Conservation (phyloP, 2,797 vertebrate species). For the Sus cebifrons region DNA sequence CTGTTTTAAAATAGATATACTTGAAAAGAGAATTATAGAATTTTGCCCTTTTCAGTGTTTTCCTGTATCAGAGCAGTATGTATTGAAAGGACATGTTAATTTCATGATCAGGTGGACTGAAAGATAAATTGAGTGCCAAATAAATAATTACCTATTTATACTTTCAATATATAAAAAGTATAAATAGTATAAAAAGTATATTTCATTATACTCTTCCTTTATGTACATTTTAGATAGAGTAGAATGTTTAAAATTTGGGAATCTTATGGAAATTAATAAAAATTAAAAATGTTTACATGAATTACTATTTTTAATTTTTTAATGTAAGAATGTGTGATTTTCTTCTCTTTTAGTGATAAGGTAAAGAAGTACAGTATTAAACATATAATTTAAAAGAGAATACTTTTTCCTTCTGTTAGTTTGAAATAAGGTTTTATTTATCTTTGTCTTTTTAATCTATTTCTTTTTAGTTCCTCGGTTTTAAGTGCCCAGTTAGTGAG, state of each 20-base stretch:
- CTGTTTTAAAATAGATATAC: neutral
- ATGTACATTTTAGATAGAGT: neutral
- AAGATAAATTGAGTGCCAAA: neutral
- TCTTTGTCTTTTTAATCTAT: neutral
- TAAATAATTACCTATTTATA: neutral
- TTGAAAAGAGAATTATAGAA: neutral
- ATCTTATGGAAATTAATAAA: neutral
- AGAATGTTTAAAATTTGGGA: neutral
- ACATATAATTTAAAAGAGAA: constrained; percentile 18
- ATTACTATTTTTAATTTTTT: neutral
- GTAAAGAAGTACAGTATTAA: neutral
- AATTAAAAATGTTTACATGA: constrained; percentile 11
- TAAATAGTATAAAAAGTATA: neutral
- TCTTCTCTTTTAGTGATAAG: neutral
- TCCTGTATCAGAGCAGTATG: neutral
- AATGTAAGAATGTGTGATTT: neutral
- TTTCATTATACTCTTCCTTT: neutral
- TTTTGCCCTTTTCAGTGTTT: neutral
- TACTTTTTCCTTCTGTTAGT: neutral
- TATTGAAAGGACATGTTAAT: neutral
- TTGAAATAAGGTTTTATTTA: neutral
- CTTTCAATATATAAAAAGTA: neutral
- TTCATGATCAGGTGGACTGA: neutral
- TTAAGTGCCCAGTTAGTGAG: neutral
- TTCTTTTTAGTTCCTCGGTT: neutral